Evolutionary conservation across 2,113 vertebrate genomes (phyloP), one percentile per base, ranked within the genome.

Genomic region (Pseudorhombus dupliciocellatus): DNA sequence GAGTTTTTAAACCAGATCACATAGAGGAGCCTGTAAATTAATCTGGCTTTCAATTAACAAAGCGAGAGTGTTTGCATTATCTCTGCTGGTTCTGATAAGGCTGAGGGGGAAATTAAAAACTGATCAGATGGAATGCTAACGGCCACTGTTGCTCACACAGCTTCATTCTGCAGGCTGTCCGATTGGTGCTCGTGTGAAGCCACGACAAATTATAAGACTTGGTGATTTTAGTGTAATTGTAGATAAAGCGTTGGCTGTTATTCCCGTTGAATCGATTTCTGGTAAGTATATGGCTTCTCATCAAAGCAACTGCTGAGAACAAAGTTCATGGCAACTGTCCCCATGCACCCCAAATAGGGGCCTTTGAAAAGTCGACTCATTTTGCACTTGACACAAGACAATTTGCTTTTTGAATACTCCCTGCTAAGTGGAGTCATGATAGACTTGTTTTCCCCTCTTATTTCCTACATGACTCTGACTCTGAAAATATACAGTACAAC

Each of bases 1-100:
- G 5, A 5, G 40, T 26, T 46, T 58, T 46, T 42, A 54, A 5
- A 37, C 34, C 15, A 15, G 73, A 46, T 66, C 63, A 31, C 59
- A 54, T 10, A 0, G 42, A 52, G 30, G 24, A 25, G 40, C 71
- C 40, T 65, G 56, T 73, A 70, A 80, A 90, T 88, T 84, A 81
- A 84, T 76, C 81, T 65, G 67, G 40, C 69, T 81, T 87, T 84
- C 64, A 83, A 83, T 89, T 89, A 86, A 73, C 76, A 68, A 61
- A 67, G 70, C 3, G 12, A 58, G 75, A 75, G 68, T 77, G 75
- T 84, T 78, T 83, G 73, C 62, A 14, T 74, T 87, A 80, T 84
- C 80, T 81, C 67, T 69, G 61, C 70, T 20, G 52, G 42, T 71
- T 53, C 57, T 61, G 75, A 85, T 86, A 82, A 84, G 76, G 67